Conservation (phyloP, 2,113 vertebrate genomes). For the Ifrita kowaldi region DNA sequence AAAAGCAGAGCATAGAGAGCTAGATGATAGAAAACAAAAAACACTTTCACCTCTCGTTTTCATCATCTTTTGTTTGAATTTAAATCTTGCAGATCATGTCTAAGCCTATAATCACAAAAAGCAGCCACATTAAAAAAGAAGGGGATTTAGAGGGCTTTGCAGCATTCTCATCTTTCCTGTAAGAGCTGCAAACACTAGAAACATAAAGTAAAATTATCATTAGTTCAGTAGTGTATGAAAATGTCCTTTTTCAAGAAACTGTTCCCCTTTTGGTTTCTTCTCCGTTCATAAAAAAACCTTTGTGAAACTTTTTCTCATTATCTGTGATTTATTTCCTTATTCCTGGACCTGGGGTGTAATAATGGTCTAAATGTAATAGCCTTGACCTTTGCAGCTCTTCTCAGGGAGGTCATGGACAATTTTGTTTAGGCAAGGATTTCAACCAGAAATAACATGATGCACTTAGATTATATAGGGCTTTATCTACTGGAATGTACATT, state of each 20-base stretch:
- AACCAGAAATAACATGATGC: neutral
- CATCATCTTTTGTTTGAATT: conserved; percentile 14
- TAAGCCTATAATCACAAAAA: conserved; percentile 1
- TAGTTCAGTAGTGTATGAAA: neutral
- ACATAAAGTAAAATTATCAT: neutral
- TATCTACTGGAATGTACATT: neutral
- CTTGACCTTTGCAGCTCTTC: conserved; percentile 57
- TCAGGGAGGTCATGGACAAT: neutral
- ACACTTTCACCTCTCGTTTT: neutral
- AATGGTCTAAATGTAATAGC: conserved; percentile 46
- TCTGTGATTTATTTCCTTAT: conserved; percentile 41
- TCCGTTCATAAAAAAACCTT: neutral
- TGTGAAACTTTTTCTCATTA: conserved; percentile 57
- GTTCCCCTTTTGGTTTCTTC: neutral
- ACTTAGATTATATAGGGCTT: neutral
- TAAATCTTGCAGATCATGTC: neutral
- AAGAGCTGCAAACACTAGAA: neutral
- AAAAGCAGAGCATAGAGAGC: neutral
- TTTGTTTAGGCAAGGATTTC: conserved; percentile 39
- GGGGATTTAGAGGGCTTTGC: neutral
- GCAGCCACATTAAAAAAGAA: neutral
- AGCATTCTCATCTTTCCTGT: neutral
- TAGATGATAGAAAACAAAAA: neutral
- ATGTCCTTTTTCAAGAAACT: neutral
- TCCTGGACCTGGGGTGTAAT: conserved; percentile 31